Conservation (phyloP, 2,113 vertebrate genomes). For the Electrona antarctica region DNA sequence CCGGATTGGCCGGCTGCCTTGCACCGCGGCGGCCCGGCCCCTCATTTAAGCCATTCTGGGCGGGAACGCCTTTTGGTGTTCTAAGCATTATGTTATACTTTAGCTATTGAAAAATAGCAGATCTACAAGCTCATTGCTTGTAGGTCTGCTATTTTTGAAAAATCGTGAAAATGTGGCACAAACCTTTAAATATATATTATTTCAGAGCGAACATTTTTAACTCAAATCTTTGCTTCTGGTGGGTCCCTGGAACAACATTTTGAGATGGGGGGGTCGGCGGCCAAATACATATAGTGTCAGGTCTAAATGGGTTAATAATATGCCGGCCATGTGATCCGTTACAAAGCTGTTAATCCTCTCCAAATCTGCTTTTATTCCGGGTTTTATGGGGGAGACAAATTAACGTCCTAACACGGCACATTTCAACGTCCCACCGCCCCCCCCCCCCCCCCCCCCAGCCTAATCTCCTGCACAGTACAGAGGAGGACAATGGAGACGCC, state of each 20-base stretch:
- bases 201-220: too few species aligned
- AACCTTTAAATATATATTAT: too few species aligned
- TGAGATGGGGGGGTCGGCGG: too few species aligned
- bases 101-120: too few species aligned
- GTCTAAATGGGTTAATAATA: slow-evolving; percentile 41
- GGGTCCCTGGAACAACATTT: too few species aligned
- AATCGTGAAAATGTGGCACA: too few species aligned
- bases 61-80: too few species aligned
- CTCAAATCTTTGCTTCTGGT: too few species aligned
- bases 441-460: not conserved
- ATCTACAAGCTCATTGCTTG: too few species aligned
- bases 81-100: too few species aligned
- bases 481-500: slow-evolving; percentile 39
- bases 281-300: too few species aligned
- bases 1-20: slow-evolving; percentile 65
- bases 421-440: slow-evolving; percentile 37
- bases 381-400: slow-evolving; percentile 48
- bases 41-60: slow-evolving; percentile 35
- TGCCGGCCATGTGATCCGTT: slow-evolving; percentile 64
- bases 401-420: slow-evolving; percentile 51
- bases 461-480: slow-evolving; percentile 58
- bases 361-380: slow-evolving; percentile 60
- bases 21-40: slow-evolving; percentile 38
- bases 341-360: slow-evolving; percentile 68
- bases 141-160: too few species aligned